A percentile compares a stretch with the other conserved stretches of the same genome.
Evolutionary conservation across 2,113 vertebrate genomes (phyloP).

Genomic region (Aegithalos caudatus): DNA sequence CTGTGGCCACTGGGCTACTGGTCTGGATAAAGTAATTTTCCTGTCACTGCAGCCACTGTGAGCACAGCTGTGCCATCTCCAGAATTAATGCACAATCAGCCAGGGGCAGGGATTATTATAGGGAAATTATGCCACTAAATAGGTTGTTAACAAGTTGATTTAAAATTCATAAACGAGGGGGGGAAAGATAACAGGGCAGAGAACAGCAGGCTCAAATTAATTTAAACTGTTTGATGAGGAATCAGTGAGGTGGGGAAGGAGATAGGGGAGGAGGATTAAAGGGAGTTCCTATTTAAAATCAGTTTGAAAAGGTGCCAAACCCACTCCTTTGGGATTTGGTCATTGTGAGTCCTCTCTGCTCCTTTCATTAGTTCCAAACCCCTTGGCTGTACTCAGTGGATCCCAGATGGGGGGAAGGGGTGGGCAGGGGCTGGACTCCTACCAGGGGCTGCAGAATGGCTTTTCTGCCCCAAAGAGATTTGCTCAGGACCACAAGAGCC

Average conservation of each 20-base stretch:
- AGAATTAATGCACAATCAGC: background rate
- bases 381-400: background rate
- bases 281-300: constrained; percentile 19
- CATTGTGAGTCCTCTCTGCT: background rate
- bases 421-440: background rate
- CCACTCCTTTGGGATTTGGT: background rate
- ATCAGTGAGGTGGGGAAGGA: background rate
- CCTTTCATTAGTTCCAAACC: background rate
- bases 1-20: rapidly evolving
- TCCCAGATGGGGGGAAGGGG: background rate
- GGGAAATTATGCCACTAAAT: constrained; percentile 41
- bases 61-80: background rate
- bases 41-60: background rate
- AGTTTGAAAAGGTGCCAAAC: constrained; percentile 26
- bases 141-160: constrained; percentile 60
- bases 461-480: background rate
- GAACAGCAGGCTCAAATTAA: constrained; percentile 35
- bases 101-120: background rate
- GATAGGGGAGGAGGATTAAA: constrained; percentile 24
- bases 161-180: constrained; percentile 32
- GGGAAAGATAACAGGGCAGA: background rate
- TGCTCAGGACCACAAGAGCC: rapidly evolving
- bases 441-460: background rate
- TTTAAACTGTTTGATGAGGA: constrained; percentile 56
- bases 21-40: background rate